Conservation (phyloP, 2,113 vertebrate genomes). For the Gavialis gangeticus region DNA sequence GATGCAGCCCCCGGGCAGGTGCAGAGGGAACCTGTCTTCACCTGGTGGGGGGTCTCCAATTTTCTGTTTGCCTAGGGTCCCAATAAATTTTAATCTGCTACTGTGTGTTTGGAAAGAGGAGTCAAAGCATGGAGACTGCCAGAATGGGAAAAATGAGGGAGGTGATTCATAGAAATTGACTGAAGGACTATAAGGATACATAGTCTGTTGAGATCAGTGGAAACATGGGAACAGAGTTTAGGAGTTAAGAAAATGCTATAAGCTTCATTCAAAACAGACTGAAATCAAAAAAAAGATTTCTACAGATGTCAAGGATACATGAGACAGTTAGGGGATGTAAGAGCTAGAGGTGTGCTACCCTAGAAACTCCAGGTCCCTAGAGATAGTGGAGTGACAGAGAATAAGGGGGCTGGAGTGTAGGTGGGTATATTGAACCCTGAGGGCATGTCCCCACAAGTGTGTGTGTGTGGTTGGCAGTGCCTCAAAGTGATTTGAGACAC, state of each 20-base stretch:
- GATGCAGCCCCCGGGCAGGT: too few species aligned
- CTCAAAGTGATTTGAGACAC: too few species aligned
- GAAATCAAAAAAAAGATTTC: slow-evolving; percentile 18
- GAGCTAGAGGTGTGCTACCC: neutral
- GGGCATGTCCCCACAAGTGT: too few species aligned
- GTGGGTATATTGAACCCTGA: neutral
- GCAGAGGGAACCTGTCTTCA: too few species aligned
- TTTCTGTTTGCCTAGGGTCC: too few species aligned
- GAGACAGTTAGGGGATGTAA: slow-evolving; percentile 8
- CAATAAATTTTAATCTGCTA: too few species aligned
- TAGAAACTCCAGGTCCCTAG: neutral
- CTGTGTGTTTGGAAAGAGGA: neutral
- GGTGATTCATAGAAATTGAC: neutral
- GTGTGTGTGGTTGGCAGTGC: too few species aligned
- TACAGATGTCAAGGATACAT: neutral
- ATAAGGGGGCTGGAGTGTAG: neutral
- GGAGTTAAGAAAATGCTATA: neutral
- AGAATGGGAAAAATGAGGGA: slow-evolving; percentile 27
- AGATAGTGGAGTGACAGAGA: neutral
- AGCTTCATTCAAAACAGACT: slow-evolving; percentile 48
- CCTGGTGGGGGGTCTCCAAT: too few species aligned
- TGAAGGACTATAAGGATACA: slow-evolving; percentile 11
- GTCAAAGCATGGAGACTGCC: neutral
- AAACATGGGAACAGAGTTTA: slow-evolving; percentile 31
- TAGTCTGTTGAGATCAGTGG: slow-evolving; percentile 7